Percentiles rank a stretch among this genome's conserved stretches.
Evolutionary conservation across 2,113 vertebrate genomes (phyloP).

Genomic region (Columba livia): DNA sequence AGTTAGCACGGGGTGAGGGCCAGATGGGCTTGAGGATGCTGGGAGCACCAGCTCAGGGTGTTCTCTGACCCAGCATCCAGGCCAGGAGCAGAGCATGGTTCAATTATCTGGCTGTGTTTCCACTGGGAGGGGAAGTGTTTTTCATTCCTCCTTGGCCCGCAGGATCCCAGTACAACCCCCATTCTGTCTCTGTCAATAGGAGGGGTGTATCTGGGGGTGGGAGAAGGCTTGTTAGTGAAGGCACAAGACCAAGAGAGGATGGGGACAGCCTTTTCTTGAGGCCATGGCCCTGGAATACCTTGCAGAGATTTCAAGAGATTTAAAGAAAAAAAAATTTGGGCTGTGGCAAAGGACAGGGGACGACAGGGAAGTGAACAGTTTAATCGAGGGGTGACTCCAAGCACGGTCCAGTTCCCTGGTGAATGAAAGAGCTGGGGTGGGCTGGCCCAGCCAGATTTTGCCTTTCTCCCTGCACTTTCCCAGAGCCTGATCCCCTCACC

Average conservation of each 20-base stretch:
- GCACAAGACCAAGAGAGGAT: not conserved
- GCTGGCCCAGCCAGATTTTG: not conserved
- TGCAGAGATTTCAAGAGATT: not conserved
- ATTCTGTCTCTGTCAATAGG: not conserved
- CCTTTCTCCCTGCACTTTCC: not conserved
- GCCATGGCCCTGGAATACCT: not conserved
- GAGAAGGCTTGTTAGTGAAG: not conserved
- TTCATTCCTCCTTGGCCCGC: not conserved
- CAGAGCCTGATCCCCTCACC: not conserved
- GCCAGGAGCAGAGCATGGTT: rapidly evolving
- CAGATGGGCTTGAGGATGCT: not conserved
- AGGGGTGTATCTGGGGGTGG: not conserved
- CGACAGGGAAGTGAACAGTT: not conserved
- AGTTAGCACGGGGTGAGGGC: not conserved
- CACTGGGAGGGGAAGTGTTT: not conserved
- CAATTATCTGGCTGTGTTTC: not conserved
- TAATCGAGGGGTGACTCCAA: not conserved
- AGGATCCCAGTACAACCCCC: not conserved
- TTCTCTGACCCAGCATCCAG: rapidly evolving
- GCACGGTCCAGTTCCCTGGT: not conserved
- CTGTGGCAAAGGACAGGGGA: not conserved
- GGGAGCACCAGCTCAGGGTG: not conserved
- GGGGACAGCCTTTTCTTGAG: not conserved
- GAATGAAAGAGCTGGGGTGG: not conserved
- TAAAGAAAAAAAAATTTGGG: not conserved